Evolutionary conservation across 2,888 invertebrate genomes (phyloP), one percentile per base, ranked within the genome.

Genomic region (Clunio marinus): DNA sequence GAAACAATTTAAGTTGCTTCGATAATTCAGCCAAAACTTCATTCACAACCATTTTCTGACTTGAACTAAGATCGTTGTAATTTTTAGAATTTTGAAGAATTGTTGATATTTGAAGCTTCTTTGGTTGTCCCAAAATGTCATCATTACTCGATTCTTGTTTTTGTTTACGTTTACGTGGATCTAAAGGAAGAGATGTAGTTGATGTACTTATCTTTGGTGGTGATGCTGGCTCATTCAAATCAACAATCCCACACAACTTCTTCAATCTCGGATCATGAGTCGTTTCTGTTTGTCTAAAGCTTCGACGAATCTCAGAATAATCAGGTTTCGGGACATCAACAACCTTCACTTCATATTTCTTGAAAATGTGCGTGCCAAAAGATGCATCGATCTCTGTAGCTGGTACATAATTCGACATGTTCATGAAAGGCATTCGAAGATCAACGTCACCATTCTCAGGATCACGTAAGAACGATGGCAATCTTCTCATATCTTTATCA

Each of bases 341-440:
- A 70, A 74, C 69, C 69, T 78, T 73, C 72, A 87, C 80, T 75
- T 85, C 86, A 81, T 88, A 93, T 0, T 79, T 73, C 65, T 93
- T 86, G 0, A 88, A 88, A 0, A 86, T 84, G 76, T 93, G 92
- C 46, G 89, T 88, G 65, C 86, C 86, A 55, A 90, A 83, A 37
- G 90, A 89, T 7, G 89, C 93, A 74, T 92, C 90, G 70, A 93
- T 92, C 81, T 93, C 93, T 0, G 88, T 89, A 25, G 92, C 92
- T 0, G 93, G 91, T 13, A 88, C 84, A 75, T 91, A 91, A 72
- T 89, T 86, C n/a, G 89, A 86, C 73, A 81, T 80, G 7, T 88
- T 86, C 76, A 91, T 90, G 74, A 92, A 91, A 0, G 91, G 90
- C 72, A 90, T 78, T 24, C 92, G 83, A 71, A 93, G 82, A 78